Evolutionary conservation across 2,797 vertebrate species (phyloP), one percentile per base, ranked within the genome.

Genomic region (Moxostoma hubbsi): DNA sequence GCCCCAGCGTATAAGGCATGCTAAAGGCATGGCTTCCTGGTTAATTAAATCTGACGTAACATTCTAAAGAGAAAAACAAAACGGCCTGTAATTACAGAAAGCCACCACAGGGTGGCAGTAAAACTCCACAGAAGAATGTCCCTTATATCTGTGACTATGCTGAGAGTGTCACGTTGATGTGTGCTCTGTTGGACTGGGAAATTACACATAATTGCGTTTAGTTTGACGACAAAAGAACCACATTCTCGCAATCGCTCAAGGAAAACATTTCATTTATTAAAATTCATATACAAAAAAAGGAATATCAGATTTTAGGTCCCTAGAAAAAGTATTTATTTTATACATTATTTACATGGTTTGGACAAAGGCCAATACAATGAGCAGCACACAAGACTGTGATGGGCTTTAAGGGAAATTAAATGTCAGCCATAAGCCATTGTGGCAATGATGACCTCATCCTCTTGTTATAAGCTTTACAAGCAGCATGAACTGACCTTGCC

Each of bases 201-300:
- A 36, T 36, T 36, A 36, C 36, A 75, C 2, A n/a, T 46, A 46
- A 13, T 43, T 16, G 36, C 49, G 16, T 67, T 9, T 18, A 11
- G 10, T 0, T 16, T 1, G 9, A 24, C 63, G 43, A 63, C 36
- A 36, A 36, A 81, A 49, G 9, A 18, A 80, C 1, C 64, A 64
- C 58, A 16, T 9, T 50, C 59, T 63, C 5, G 24, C 12, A 16
- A 67, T 61, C 70, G 53, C 61, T 81, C 79, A 77, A 89, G 90
- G 85, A 85, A 90, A 86, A 89, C 78, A 83, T 83, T 77, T 71
- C 88, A 92, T 88, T 93, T 90, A 93, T 92, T 93, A 89, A 91
- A 93, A 93, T 86, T 89, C 85, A 90, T 86, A 86, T 94, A 93
- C 89, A 94, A 94, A 85, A 24, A 36, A 94, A 93, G 90, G 88